phyloP scores from a whole-genome alignment of 2,113 vertebrate species.

The Eublepharis macularius region DNA sequence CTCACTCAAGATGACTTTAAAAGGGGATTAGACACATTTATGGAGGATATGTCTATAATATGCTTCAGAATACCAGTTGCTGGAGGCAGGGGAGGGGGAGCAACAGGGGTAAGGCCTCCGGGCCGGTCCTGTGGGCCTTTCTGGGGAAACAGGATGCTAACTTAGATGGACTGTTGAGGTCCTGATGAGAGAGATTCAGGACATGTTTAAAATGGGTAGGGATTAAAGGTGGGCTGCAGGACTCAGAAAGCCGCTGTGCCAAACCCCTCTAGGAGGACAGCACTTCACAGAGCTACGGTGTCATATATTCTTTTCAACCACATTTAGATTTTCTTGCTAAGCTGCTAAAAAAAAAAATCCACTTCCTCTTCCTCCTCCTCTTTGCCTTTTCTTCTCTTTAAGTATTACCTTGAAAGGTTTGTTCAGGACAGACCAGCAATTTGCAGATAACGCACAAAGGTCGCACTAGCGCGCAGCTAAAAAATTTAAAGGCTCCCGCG shows the following conservation, averaged over 20 bases:
- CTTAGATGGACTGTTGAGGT: too few species aligned
- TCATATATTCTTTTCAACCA: background rate
- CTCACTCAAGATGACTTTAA: too few species aligned
- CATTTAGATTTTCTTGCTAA: background rate
- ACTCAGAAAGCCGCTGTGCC: background rate
- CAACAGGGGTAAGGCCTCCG: too few species aligned
- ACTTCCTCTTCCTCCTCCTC: background rate
- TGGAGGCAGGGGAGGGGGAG: too few species aligned
- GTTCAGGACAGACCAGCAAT: background rate
- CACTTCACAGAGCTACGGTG: background rate
- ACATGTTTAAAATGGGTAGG: background rate
- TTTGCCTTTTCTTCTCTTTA: background rate
- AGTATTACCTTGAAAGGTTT: background rate
- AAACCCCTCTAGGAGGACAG: background rate
- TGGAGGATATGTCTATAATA: too few species aligned
- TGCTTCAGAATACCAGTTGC: too few species aligned
- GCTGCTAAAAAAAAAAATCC: background rate
- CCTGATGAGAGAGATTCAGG: too few species aligned
- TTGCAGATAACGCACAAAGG: background rate
- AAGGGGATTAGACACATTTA: too few species aligned
- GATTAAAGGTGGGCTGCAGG: background rate
- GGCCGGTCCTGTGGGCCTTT: too few species aligned
- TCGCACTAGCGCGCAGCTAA: background rate
- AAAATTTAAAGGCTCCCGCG: background rate
- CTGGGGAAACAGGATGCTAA: too few species aligned